Conservation (phyloP, 2,113 vertebrate genomes). For the Lathamus discolor region DNA sequence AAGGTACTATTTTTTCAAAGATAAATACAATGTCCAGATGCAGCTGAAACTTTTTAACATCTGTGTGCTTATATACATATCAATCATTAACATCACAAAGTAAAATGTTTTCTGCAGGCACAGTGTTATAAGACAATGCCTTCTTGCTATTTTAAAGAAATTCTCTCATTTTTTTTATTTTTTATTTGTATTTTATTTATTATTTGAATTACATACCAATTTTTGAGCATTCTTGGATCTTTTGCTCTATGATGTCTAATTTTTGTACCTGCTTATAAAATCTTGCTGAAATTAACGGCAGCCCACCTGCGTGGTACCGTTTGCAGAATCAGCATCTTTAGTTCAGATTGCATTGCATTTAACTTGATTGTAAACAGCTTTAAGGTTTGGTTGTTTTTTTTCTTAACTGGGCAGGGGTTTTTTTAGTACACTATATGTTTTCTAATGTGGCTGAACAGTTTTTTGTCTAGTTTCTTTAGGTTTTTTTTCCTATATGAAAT, state of each 20-base stretch:
- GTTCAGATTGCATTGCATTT: neutral
- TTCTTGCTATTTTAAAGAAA: neutral
- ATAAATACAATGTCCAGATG: neutral
- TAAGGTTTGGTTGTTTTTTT: accelerated
- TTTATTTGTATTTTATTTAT: neutral
- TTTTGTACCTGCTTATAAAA: neutral
- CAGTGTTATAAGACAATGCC: neutral
- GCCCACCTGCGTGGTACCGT: neutral
- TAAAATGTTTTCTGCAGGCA: neutral
- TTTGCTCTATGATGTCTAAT: neutral
- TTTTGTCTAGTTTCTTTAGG: neutral
- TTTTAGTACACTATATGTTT: neutral
- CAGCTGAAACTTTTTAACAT: neutral
- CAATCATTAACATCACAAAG: neutral
- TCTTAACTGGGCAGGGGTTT: accelerated
- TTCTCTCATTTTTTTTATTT: neutral
- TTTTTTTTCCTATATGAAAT: neutral
- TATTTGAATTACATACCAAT: neutral
- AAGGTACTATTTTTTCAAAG: neutral
- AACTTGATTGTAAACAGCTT: neutral
- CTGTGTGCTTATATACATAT: neutral
- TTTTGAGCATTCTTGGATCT: neutral
- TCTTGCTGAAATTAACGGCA: neutral
- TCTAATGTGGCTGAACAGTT: neutral
- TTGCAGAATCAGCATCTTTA: neutral